Percentiles rank a stretch among this genome's conserved stretches.
Conservation (phyloP, 2,113 vertebrate species). For the Erpornis zantholeuca region DNA sequence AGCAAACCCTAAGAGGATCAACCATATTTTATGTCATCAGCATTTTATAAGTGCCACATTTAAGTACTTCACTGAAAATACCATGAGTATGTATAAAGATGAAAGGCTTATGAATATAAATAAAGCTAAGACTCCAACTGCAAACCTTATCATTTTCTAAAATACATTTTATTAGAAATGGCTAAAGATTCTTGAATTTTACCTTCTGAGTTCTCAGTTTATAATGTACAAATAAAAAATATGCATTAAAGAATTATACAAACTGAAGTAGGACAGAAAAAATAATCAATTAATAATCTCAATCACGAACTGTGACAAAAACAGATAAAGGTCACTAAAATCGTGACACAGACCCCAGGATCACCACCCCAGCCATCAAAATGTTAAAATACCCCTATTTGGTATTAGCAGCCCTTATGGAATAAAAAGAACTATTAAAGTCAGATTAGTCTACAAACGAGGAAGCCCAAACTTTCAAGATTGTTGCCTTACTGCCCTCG, state of each 20-base stretch:
- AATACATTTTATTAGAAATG: constrained; percentile 77
- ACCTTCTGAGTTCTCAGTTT: constrained; percentile 69
- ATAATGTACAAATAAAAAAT: constrained; percentile 64
- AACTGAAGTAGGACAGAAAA: constrained; percentile 46
- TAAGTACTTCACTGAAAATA: constrained; percentile 83
- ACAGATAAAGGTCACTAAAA: constrained; percentile 54
- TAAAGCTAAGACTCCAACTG: constrained; percentile 82
- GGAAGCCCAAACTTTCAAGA: constrained; percentile 78
- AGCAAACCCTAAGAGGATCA: constrained; percentile 83
- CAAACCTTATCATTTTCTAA: constrained; percentile 81
- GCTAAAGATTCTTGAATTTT: constrained; percentile 73
- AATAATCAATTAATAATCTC: constrained; percentile 61
- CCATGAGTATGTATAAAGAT: constrained; percentile 80
- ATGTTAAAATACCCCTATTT: constrained; percentile 54
- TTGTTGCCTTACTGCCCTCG: constrained; percentile 76
- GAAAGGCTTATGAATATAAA: constrained; percentile 86
- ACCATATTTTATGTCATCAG: constrained; percentile 82
- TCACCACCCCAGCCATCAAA: constrained; percentile 18
- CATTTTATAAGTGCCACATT: constrained; percentile 82
- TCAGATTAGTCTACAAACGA: constrained; percentile 73
- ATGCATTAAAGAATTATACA: constrained; percentile 63
- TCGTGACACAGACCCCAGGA: constrained; percentile 30
- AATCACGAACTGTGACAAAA: constrained; percentile 19
- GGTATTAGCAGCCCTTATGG: constrained; percentile 43
- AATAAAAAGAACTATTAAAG: constrained; percentile 67